phyloP scores from a whole-genome alignment of 2,113 vertebrate species.

The Coracopsis vasa region DNA sequence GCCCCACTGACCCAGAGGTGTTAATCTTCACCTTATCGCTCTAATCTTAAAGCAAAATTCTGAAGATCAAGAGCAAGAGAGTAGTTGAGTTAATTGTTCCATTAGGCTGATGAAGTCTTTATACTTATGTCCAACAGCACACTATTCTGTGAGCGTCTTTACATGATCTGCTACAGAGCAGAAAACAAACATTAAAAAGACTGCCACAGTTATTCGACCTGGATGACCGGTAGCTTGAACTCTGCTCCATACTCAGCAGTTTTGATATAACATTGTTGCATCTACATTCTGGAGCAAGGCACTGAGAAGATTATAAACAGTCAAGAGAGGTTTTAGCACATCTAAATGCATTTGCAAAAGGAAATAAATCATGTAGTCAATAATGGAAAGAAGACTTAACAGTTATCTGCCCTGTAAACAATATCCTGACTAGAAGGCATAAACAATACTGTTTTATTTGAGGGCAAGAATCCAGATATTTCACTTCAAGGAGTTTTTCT shows the following conservation, averaged over 20 bases:
- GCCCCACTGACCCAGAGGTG: conserved; percentile 56
- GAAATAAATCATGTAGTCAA: conserved; percentile 14
- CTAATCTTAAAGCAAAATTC: conserved; percentile 71
- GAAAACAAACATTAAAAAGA: not conserved
- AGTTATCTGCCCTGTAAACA: conserved; percentile 32
- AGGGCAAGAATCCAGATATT: conserved; percentile 3
- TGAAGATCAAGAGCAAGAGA: conserved; percentile 62
- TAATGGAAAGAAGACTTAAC: conserved; percentile 9
- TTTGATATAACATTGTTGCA: not conserved
- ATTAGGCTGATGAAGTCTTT: conserved; percentile 55
- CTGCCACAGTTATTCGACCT: not conserved
- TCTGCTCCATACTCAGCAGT: not conserved
- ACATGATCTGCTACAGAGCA: not conserved
- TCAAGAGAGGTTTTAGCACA: not conserved
- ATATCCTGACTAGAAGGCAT: conserved; percentile 18
- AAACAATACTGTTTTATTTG: not conserved
- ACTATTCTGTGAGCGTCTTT: not conserved
- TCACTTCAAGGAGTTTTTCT: not conserved
- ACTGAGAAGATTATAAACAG: not conserved
- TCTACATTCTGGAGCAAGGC: not conserved
- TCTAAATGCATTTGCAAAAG: not conserved
- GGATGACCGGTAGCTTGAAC: not conserved
- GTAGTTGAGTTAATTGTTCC: conserved; percentile 67
- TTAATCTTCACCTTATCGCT: conserved; percentile 72
- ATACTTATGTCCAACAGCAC: not conserved